Conservation (phyloP, 2,113 vertebrate species). For the Ramphastos sulfuratus region DNA sequence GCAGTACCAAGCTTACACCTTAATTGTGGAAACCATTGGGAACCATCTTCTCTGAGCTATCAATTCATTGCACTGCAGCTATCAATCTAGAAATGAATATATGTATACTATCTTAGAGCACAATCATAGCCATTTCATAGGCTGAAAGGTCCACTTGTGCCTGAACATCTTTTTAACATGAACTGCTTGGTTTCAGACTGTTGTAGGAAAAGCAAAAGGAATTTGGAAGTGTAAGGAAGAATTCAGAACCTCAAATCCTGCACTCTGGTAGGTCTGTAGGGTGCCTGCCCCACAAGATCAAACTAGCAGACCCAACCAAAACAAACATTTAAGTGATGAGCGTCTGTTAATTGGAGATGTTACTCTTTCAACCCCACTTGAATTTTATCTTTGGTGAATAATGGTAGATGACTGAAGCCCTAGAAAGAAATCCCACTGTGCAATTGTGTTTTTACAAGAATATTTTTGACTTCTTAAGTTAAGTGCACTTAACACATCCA, state of each 20-base stretch:
- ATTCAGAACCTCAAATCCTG: neutral
- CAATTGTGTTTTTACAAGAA: constrained; percentile 63
- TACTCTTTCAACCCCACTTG: neutral
- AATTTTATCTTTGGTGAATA: constrained; percentile 22
- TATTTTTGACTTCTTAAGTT: constrained; percentile 59
- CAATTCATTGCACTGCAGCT: neutral
- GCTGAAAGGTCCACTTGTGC: neutral
- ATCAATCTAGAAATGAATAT: neutral
- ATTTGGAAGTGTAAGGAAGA: neutral
- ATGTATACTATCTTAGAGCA: neutral
- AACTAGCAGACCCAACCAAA: neutral
- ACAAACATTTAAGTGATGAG: neutral
- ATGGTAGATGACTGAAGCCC: constrained; percentile 24
- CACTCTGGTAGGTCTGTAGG: neutral
- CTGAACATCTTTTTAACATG: neutral
- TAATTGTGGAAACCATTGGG: neutral
- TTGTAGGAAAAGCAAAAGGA: neutral
- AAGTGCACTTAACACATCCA: constrained; percentile 54
- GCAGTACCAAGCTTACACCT: neutral
- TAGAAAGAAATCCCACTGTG: constrained; percentile 47
- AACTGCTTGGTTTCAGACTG: neutral
- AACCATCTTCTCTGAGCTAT: neutral
- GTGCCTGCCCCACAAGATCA: neutral
- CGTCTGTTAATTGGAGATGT: neutral
- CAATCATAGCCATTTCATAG: neutral